Percentiles rank a stretch among this genome's conserved stretches.
These are phyloP conservation scores for Nerophis lumbriciformis DNA, from an alignment of 2,113 vertebrate genomes.

Conservation along the genomic window DNA sequence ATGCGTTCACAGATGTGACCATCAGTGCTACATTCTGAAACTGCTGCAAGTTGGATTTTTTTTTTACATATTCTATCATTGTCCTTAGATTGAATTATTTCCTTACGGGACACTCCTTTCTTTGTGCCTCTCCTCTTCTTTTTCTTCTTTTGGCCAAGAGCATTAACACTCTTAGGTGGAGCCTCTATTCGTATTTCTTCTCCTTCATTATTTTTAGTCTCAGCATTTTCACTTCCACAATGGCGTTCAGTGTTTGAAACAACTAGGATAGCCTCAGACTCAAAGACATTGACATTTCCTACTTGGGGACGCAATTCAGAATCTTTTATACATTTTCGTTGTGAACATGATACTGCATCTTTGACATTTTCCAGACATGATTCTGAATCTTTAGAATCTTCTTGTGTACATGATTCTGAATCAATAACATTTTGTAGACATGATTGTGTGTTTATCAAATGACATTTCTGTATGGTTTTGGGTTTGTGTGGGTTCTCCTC, in stretches of 20 bases:
- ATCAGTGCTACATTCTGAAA: too few species aligned
- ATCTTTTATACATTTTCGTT: constrained; percentile 1
- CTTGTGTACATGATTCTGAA: neutral
- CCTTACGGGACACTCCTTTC: constrained; percentile 42
- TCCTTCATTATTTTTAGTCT: constrained; percentile 18
- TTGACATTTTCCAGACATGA: neutral
- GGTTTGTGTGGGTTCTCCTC: constrained; percentile 6
- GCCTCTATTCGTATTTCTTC: constrained; percentile 16
- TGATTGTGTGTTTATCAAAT: constrained; percentile 2
- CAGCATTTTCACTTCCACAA: constrained; percentile 17
- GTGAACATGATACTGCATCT: constrained; percentile 5
- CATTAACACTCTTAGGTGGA: constrained; percentile 26
- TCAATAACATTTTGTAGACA: neutral
- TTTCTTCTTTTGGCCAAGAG: constrained; percentile 67
- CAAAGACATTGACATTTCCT: neutral
- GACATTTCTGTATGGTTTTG: constrained; percentile 5
- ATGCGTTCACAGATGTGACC: constrained; percentile 5
- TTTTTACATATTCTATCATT: too few species aligned
- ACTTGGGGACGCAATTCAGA: neutral
- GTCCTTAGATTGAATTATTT: constrained; percentile 20
- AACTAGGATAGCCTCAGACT: neutral
- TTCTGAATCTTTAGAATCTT: constrained; percentile 1
- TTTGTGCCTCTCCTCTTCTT: constrained; percentile 67
- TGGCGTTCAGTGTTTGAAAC: constrained; percentile 9
- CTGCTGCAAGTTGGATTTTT: too few species aligned